A percentile compares a stretch with the other conserved stretches of the same genome.
phyloP scores from a whole-genome alignment of 2,113 vertebrate genomes.

The Neolamprologus caudopunctatus region DNA sequence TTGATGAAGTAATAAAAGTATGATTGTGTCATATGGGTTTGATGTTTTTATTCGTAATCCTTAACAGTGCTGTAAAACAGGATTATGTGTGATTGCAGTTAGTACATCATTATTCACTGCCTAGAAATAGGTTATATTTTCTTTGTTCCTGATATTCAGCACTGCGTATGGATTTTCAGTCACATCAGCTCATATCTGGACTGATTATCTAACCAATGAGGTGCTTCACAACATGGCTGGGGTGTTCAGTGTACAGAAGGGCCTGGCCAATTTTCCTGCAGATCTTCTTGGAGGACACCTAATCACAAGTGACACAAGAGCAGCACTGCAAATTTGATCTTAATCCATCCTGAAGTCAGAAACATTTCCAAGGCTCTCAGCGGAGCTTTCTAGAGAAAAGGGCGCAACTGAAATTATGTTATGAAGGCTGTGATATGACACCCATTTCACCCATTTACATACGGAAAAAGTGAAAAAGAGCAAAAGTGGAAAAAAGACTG shows the following conservation, averaged over 20 bases:
- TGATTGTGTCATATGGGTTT: background rate
- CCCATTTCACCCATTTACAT: slow-evolving; percentile 16
- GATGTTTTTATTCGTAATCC: background rate
- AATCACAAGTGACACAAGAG: slow-evolving; percentile 63
- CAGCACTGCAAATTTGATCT: slow-evolving; percentile 51
- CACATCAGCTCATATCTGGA: slow-evolving; percentile 5
- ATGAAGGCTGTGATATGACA: slow-evolving; percentile 4
- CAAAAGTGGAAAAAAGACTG: background rate
- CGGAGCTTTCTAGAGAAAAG: slow-evolving; percentile 26
- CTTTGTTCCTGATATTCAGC: background rate
- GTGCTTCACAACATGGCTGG: background rate
- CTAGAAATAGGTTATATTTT: background rate
- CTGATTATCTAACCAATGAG: slow-evolving; percentile 37
- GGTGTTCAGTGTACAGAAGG: background rate
- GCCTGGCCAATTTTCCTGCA: slow-evolving; percentile 28
- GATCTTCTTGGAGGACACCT: slow-evolving; percentile 52
- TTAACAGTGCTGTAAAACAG: background rate
- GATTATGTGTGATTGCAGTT: background rate
- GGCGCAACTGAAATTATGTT: background rate
- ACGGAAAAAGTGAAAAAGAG: background rate
- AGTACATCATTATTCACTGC: background rate
- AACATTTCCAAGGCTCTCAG: slow-evolving; percentile 58
- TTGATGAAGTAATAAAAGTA: background rate
- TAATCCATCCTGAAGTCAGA: slow-evolving; percentile 62
- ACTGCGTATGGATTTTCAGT: slow-evolving; percentile 26